Evolutionary conservation across 2,797 vertebrate species (phyloP).

Genomic region (Centroberyx gerrardi): DNA sequence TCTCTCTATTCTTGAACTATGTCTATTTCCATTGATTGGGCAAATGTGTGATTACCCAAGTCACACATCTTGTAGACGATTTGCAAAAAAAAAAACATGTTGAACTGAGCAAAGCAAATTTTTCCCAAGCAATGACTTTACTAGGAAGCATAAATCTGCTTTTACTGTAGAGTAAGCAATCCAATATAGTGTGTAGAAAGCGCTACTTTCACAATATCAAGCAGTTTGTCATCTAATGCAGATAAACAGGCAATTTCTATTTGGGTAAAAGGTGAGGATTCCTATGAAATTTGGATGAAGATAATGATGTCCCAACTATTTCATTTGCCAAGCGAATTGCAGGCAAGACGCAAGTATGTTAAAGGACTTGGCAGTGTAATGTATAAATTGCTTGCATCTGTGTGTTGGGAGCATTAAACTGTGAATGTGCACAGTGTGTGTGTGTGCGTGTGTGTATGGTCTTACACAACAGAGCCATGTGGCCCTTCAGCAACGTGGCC

Average conservation of each 20-base stretch:
- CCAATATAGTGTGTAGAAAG: neutral
- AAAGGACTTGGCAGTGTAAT: slow-evolving; percentile 50
- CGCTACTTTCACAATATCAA: slow-evolving; percentile 24
- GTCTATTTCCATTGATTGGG: neutral
- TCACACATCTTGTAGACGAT: slow-evolving; percentile 3
- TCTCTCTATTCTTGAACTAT: neutral
- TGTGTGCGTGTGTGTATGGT: slow-evolving; percentile 47
- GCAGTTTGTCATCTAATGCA: neutral
- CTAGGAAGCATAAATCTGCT: slow-evolving; percentile 5
- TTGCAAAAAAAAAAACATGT: neutral
- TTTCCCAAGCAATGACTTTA: neutral
- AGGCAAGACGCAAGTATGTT: slow-evolving; percentile 38
- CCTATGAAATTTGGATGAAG: slow-evolving; percentile 23
- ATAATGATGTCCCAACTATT: slow-evolving; percentile 49
- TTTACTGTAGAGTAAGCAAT: neutral
- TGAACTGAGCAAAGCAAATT: neutral
- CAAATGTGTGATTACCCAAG: slow-evolving; percentile 8
- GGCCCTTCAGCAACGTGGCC: slow-evolving; percentile 65
- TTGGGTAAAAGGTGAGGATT: slow-evolving; percentile 45
- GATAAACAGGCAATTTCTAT: slow-evolving; percentile 24
- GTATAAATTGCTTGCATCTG: slow-evolving; percentile 72
- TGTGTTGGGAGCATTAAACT: slow-evolving; percentile 51
- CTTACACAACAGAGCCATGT: slow-evolving; percentile 68
- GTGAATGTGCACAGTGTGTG: slow-evolving; percentile 1
- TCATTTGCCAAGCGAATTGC: slow-evolving; percentile 47